Evolutionary conservation across 1,140 invertebrate genomes (phyloP), one percentile per base, ranked within the genome.

Genomic region (Hypothenemus hampei): DNA sequence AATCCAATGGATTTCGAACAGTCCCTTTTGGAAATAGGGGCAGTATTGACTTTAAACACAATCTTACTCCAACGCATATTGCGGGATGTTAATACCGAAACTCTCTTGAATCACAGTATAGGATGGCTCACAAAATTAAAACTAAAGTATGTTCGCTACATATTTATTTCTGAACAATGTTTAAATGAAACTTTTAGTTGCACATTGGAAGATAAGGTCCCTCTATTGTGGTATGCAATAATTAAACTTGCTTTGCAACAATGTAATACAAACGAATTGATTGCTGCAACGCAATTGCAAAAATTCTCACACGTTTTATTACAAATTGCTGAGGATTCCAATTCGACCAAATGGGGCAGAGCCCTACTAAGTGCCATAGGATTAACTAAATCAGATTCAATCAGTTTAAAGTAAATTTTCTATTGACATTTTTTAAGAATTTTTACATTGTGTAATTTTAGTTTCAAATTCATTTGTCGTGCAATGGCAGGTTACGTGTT

Each of bases 331-430:
- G 66, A 69, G 21, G 61, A 66, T 16, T 67, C 66, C 41, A 59
- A 57, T 18, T 46, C 21, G 11, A 56, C 53, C 13, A 57, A 58
- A 52, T 72, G 70, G 70, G 62, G 66, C 7, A 55, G 62, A 39
- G 64, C 64, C 16, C 33, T 72, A 1, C 51, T 72, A 4, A 69
- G 57, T 54, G 70, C 59, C 7, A 72, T 72, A 11, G 69, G 70
- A 11, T 61, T 72, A 16, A 63, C 40, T 24, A 69, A 65, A 57
- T 54, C 62, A 40, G 52, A 56, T 13, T 31, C 48, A 0, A 45
- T 65, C 19, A 66, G 61, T 21, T 11, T 69, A 29, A 55, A 65
- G 62, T 69, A 65, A 58, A 53, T 26, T n/a, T n/a, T n/a, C n/a
- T n/a, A n/a, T n/a, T n/a, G n/a, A n/a, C n/a, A n/a, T n/a, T n/a